A percentile compares a stretch with the other conserved stretches of the same genome.
Conservation (phyloP, 2,113 vertebrate species). For the Tetrao urogallus region DNA sequence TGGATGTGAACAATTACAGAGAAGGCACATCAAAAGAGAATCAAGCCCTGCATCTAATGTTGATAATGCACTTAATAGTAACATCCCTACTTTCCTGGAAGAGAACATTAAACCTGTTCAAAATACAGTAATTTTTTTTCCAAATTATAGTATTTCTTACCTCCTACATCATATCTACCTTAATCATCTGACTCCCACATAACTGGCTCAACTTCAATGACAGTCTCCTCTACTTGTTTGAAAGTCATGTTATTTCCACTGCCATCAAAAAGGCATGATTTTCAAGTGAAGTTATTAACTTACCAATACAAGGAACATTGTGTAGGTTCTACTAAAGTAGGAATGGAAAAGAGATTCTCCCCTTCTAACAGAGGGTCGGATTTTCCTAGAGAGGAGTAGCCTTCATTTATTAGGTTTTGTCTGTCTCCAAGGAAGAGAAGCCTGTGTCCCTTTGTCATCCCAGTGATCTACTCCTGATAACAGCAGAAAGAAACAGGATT, state of each 20-base stretch:
- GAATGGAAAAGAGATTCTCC: conserved; percentile 37
- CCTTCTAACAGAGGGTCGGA: not conserved
- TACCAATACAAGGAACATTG: conserved; percentile 56
- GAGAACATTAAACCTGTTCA: conserved; percentile 60
- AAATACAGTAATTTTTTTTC: conserved; percentile 65
- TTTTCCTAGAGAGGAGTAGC: not conserved
- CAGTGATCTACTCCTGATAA: not conserved
- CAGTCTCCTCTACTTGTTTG: conserved; percentile 69
- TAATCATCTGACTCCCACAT: conserved; percentile 68
- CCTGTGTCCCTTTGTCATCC: not conserved
- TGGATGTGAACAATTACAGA: conserved; percentile 30
- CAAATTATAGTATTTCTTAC: conserved; percentile 72
- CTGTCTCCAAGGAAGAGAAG: not conserved
- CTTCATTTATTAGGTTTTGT: not conserved
- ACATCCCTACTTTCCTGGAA: conserved; percentile 36
- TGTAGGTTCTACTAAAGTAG: conserved; percentile 49
- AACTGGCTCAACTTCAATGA: conserved; percentile 68
- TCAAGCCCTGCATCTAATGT: conserved; percentile 53
- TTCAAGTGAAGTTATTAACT: conserved; percentile 69
- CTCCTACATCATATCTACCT: conserved; percentile 67
- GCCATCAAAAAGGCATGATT: conserved; percentile 66
- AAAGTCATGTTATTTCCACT: conserved; percentile 69
- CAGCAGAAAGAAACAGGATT: not conserved
- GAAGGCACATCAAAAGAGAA: conserved; percentile 21
- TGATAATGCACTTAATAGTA: conserved; percentile 60